Percentiles rank a stretch among this genome's conserved stretches.
Conservation (phyloP, 2,888 invertebrate species). For the Drosophila pseudotalamancana region DNA sequence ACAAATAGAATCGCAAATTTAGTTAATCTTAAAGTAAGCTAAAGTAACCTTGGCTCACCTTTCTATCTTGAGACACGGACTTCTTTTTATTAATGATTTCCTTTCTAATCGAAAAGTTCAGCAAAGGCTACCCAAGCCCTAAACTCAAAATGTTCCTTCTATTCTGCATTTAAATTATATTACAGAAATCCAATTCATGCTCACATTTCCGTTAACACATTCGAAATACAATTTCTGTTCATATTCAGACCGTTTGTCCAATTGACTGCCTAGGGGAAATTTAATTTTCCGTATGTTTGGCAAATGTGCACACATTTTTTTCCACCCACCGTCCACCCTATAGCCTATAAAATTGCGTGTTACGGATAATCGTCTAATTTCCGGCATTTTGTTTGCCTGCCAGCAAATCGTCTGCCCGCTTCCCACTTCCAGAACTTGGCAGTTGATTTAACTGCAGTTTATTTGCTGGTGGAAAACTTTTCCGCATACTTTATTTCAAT, state of each 20-base stretch:
- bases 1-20: not conserved
- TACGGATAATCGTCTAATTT: slow-evolving; percentile 65
- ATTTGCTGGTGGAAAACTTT: slow-evolving; percentile 15
- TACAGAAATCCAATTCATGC: slow-evolving; percentile 34
- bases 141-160: not conserved
- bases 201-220: slow-evolving; percentile 52
- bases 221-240: slow-evolving; percentile 32
- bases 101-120: not conserved
- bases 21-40: not conserved
- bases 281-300: slow-evolving; percentile 55
- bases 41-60: not conserved
- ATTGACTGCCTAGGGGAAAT: slow-evolving; percentile 53
- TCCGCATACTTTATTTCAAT: slow-evolving; percentile 17
- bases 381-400: slow-evolving; percentile 59
- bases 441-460: slow-evolving; percentile 14
- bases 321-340: not conserved
- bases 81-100: not conserved
- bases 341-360: slow-evolving; percentile 8
- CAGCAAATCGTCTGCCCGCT: slow-evolving; percentile 1
- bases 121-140: not conserved
- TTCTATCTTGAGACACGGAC: too few species aligned
- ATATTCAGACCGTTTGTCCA: slow-evolving; percentile 26
- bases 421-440: not conserved
- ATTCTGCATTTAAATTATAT: slow-evolving; percentile 10
- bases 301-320: slow-evolving; percentile 19